Percentiles rank a stretch among this genome's conserved stretches.
Evolutionary conservation across 2,113 vertebrate species (phyloP).

Genomic region (Trematocara unimaculatum): DNA sequence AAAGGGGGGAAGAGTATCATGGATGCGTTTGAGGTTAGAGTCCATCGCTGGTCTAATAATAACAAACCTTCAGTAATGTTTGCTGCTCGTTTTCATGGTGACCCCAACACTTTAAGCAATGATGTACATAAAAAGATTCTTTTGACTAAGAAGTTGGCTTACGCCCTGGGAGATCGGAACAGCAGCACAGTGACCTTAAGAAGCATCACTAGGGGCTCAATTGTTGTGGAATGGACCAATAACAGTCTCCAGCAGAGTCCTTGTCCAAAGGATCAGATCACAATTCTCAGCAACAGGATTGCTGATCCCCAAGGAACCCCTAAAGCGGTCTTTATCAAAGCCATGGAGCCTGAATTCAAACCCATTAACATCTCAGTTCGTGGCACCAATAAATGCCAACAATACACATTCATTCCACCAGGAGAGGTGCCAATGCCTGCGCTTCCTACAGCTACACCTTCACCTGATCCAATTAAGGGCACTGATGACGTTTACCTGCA

Average conservation of each 20-base stretch:
- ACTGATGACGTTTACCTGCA: conserved; percentile 91
- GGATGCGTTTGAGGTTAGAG: conserved; percentile 90
- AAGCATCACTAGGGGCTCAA: conserved; percentile 84
- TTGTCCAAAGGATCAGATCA: conserved; percentile 87
- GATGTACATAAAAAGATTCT: conserved; percentile 89
- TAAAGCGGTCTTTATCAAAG: conserved; percentile 71
- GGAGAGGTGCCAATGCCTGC: conserved; percentile 51
- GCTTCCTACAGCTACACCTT: conserved; percentile 63
- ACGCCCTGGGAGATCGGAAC: conserved; percentile 88
- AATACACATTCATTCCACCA: conserved; percentile 81
- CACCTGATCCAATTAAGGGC: conserved; percentile 80
- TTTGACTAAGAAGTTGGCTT: conserved; percentile 88
- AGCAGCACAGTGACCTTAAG: conserved; percentile 87
- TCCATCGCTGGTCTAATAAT: conserved; percentile 79
- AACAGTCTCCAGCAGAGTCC: conserved; percentile 83
- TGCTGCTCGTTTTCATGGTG: conserved; percentile 83
- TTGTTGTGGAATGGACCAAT: conserved; percentile 93
- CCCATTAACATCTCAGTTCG: conserved; percentile 79
- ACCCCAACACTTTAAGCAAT: conserved; percentile 73
- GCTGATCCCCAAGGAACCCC: conserved; percentile 80
- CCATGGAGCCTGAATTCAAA: conserved; percentile 89
- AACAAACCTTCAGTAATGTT: conserved; percentile 85
- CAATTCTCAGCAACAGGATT: conserved; percentile 79
- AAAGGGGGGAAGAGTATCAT: conserved; percentile 86
- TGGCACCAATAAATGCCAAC: conserved; percentile 82